Conservation (phyloP, 1,140 invertebrate species). For the Cotesia vestalis region DNA sequence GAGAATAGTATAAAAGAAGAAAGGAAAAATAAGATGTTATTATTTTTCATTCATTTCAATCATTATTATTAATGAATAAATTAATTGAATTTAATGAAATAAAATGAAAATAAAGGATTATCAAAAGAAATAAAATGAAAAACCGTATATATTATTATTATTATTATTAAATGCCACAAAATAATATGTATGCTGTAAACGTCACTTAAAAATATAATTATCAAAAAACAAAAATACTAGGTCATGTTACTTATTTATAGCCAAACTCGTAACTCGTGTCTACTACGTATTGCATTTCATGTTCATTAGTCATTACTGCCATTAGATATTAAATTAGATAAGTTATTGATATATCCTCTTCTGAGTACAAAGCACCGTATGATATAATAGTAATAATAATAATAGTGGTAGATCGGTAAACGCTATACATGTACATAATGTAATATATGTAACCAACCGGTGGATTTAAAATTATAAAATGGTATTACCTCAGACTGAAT, state of each 20-base stretch:
- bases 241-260: constrained; percentile 4
- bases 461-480: too few relatives aligned
- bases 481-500: too few relatives aligned
- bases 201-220: constrained; percentile 56
- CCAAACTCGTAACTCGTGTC: neutral
- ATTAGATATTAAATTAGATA: too few relatives aligned
- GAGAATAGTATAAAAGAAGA: neutral
- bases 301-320: too few relatives aligned
- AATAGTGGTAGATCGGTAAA: too few relatives aligned
- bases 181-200: constrained; percentile 52
- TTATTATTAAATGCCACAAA: constrained; percentile 47
- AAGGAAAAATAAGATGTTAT: constrained; percentile 32
- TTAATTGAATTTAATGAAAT: constrained; percentile 32
- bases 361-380: too few relatives aligned
- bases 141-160: constrained; percentile 45
- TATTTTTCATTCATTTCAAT: neutral
- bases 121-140: constrained; percentile 31
- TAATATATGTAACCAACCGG: too few relatives aligned
- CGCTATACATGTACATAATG: too few relatives aligned
- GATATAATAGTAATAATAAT: too few relatives aligned
- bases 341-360: too few relatives aligned
- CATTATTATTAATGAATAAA: too few relatives aligned
- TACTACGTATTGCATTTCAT: neutral
- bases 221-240: constrained; percentile 45
- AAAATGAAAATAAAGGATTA: constrained; percentile 42